phyloP scores from a whole-genome alignment of 1,140 invertebrate species.

The Batillaria attramentaria region DNA sequence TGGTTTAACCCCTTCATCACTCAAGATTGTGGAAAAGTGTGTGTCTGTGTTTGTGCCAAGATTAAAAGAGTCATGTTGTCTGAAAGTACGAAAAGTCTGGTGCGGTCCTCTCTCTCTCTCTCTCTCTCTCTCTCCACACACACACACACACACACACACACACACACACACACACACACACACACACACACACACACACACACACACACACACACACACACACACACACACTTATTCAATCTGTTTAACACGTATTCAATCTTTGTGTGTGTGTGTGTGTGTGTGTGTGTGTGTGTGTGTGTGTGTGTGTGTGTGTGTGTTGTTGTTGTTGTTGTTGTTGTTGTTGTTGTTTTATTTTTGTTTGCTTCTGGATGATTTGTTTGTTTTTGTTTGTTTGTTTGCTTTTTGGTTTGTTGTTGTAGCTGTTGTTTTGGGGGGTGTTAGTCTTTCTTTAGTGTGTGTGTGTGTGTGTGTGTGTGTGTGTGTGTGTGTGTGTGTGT shows the following conservation, averaged over 20 bases:
- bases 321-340: background rate
- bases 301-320: background rate
- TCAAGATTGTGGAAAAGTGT: too few species aligned
- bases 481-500: too few species aligned
- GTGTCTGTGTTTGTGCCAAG: too few species aligned
- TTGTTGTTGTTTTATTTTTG: background rate
- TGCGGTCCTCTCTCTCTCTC: too few species aligned
- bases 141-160: background rate
- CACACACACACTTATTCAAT: background rate
- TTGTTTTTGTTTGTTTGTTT: background rate
- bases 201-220: constrained; percentile 15
- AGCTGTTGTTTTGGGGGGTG: background rate
- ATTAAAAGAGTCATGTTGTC: too few species aligned
- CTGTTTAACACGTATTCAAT: too few species aligned
- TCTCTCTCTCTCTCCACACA: too few species aligned
- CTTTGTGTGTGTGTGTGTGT: too few species aligned
- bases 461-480: too few species aligned
- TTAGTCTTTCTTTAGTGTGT: background rate
- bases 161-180: background rate
- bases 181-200: background rate
- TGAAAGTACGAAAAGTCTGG: too few species aligned
- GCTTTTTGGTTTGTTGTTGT: background rate
- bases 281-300: background rate
- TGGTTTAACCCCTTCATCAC: too few species aligned
- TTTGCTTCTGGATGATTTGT: background rate